Conservation (phyloP, 2,888 invertebrate genomes). For the Stenoptilia bipunctidactyla region DNA sequence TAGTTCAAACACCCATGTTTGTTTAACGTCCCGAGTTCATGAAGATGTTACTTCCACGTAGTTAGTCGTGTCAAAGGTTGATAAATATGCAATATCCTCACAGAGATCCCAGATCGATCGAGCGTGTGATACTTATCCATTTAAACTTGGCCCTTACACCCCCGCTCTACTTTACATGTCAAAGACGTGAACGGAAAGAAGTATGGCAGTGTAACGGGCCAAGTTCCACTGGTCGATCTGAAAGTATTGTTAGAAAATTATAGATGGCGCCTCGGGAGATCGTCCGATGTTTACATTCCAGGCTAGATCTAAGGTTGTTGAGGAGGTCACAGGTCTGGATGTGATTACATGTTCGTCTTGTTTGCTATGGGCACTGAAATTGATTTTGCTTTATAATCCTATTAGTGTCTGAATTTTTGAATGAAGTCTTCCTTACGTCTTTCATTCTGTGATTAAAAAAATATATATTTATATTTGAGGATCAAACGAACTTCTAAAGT, state of each 20-base stretch:
- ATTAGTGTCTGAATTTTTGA: not conserved
- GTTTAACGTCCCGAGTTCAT: slow-evolving; percentile 46
- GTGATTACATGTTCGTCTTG: slow-evolving; percentile 58
- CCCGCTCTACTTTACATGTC: slow-evolving; percentile 12
- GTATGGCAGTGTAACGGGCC: slow-evolving; percentile 19
- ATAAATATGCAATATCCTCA: slow-evolving; percentile 68
- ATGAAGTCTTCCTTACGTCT: no score
- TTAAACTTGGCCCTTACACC: slow-evolving; percentile 18
- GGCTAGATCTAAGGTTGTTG: slow-evolving; percentile 49
- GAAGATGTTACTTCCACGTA: slow-evolving; percentile 65
- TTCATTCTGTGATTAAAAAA: no score
- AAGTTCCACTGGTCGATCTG: slow-evolving; percentile 36
- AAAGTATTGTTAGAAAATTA: slow-evolving; percentile 64
- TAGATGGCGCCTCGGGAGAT: slow-evolving; percentile 68
- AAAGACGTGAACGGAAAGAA: slow-evolving; percentile 6
- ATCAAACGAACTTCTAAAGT: no score
- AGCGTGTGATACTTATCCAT: slow-evolving; percentile 46
- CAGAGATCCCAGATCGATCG: slow-evolving; percentile 60
- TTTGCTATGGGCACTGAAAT: slow-evolving; percentile 42
- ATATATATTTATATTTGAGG: no score
- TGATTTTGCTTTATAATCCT: slow-evolving; percentile 31
- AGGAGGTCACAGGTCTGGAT: slow-evolving; percentile 52
- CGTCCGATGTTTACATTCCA: slow-evolving; percentile 65
- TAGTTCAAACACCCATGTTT: slow-evolving; percentile 48
- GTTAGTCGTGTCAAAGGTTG: slow-evolving; percentile 69